Conservation (phyloP, 1,140 invertebrate genomes). For the Pseudobourletiella spinata region DNA sequence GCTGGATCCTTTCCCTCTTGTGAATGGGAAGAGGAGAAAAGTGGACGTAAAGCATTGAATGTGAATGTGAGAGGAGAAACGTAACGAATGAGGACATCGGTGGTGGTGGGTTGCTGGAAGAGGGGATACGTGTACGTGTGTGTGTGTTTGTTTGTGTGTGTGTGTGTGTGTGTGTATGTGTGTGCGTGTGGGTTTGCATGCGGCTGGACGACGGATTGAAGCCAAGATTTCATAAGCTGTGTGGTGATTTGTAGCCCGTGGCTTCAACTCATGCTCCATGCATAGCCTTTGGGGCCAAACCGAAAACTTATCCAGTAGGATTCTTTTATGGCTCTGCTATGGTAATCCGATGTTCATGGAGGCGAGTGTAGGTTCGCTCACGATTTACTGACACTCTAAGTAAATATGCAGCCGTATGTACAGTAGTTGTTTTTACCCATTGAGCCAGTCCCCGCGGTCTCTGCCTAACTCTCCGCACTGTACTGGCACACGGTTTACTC, state of each 20-base stretch:
- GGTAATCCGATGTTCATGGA: slow-evolving; percentile 32
- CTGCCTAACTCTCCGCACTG: background rate
- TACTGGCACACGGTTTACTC: background rate
- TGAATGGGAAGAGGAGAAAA: too few species aligned
- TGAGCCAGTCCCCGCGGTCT: background rate
- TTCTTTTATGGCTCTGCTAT: slow-evolving; percentile 34
- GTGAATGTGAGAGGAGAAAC: too few species aligned
- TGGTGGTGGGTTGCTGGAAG: too few species aligned
- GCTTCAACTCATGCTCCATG: slow-evolving; percentile 9
- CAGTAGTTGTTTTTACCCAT: slow-evolving; percentile 3
- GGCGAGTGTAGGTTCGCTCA: slow-evolving; percentile 6
- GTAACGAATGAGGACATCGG: too few species aligned
- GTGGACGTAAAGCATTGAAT: too few species aligned
- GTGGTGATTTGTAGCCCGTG: slow-evolving; percentile 30
- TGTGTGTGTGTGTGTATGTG: too few species aligned
- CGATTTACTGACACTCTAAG: background rate
- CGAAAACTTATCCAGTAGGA: slow-evolving; percentile 11
- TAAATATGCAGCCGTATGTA: slow-evolving; percentile 10
- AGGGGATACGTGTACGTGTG: too few species aligned
- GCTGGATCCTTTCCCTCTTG: too few species aligned
- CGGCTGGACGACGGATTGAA: background rate
- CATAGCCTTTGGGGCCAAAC: background rate
- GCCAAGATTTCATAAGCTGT: slow-evolving; percentile 24
- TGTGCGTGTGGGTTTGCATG: too few species aligned
- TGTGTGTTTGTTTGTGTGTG: too few species aligned